Evolutionary conservation across 2,888 invertebrate species (phyloP), one percentile per base, ranked within the genome.

Genomic region (Galerucella calmariensis): DNA sequence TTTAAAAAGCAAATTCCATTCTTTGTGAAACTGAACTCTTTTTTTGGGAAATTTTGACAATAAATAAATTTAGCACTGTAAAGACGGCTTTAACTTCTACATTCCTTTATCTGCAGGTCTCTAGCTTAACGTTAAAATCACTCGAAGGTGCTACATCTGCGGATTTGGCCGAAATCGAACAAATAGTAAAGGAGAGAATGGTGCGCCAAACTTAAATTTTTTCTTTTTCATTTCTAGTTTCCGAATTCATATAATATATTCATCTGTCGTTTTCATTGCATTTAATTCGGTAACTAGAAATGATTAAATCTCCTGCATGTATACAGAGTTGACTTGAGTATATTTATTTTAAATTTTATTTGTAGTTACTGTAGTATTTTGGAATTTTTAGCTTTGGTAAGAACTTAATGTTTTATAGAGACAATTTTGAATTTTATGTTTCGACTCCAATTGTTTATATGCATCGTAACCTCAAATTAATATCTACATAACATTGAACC

Each of bases 111-210:
- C 91, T 91, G 87, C 91, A 94, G 94, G 92, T 92, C 80, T 92
- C 94, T 84, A 91, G 91, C 84, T 90, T 94, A 87, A 91, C 94
- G 81, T 90, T 94, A 88, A 95, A 96, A 88, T 92, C 93, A 85
- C 90, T 94, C 89, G 95, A 95, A 87, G 93, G 93, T 85, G 92
- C 93, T 81, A 91, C 92, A 69, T 92, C 94, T 58, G 93, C 94
- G 67, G 96, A 96, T 90, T 91, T 97, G 86, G 96, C 96, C 80
- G 97, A 97, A 91, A 96, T 98, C 83, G 97, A 97, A 88, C 96
- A 96, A 89, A 96, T 97, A 88, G 97, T 97, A 86, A 97, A 97
- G 91, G 95, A 96, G 88, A 92, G 94, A 92, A 96, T 96, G 93
- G 96, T 96, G 92, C 92, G 91, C 88, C 81, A 79, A 68, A 75